Base-by-base conservation (phyloP, 2,113 vertebrate species). In the Bubo scandiacus region DNA sequence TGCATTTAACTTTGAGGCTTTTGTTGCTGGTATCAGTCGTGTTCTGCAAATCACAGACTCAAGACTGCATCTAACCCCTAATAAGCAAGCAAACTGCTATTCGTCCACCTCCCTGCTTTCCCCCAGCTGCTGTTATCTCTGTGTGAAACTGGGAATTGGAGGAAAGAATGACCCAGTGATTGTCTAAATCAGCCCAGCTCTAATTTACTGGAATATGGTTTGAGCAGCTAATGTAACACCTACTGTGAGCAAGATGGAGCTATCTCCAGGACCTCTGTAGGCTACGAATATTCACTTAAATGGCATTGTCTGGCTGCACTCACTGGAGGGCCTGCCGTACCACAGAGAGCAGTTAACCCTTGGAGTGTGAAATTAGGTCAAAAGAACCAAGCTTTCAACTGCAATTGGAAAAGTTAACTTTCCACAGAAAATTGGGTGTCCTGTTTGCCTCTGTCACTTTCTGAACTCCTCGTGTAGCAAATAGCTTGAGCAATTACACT, bases 161-260 rank as follows among this genome's bases (percentile, higher is more conserved):
- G 95, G 95, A 34, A 98, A 96, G 96, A 98, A 98, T 98, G 98
- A 98, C 98, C 98, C 97, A 86, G 79, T 98, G 98, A 98, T 98
- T 98, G 98, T 97, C 80, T 93, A 97, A 97, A 88, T 96, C 98
- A 98, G 97, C 94, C 97, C 94, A 72, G 97, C 97, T 98, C 98
- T 98, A 98, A 98, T 98, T 98, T 98, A 97, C 95, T 84, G 96
- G 97, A 98, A 98, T 98, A 97, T 94, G 97, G 98, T 98, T 98
- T 97, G 96, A 98, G 98, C 98, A 63, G 96, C 97, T 98, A 98
- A 98, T 97, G 97, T 93, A 83, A 97, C 98, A 95, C 98, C 98
- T 26, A 92, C 98, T 98, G 98, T 68, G 98, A 96, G 52, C 88
- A 97, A 98, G 98, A 98, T 98, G 95, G 97, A 98, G 97, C 94